A percentile compares a stretch with the other conserved stretches of the same genome.
Conservation (phyloP, 2,797 vertebrate genomes). For the Parotocinclus haroldoi region DNA sequence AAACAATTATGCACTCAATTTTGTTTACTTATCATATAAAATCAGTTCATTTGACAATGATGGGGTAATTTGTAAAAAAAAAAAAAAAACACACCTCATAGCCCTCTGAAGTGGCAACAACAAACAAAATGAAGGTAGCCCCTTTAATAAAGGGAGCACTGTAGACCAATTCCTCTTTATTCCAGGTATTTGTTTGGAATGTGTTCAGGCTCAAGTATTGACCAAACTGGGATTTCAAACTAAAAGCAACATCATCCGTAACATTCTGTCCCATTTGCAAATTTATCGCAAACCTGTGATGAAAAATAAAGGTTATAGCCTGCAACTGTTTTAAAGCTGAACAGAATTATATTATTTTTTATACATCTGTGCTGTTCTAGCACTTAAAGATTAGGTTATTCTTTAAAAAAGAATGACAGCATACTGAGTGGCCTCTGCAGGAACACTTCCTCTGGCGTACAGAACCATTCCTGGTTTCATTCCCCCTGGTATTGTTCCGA, state of each 20-base stretch:
- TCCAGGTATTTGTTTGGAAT: background rate
- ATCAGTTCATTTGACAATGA: too few species aligned
- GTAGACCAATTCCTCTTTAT: constrained; percentile 4
- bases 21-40: background rate
- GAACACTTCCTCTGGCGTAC: constrained; percentile 15
- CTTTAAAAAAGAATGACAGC: background rate
- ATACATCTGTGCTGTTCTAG: background rate
- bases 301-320: background rate
- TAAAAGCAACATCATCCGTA: constrained; percentile 20
- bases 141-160: constrained; percentile 18
- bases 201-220: constrained; percentile 5
- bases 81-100: background rate
- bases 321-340: background rate
- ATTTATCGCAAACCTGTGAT: constrained; percentile 25
- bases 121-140: constrained; percentile 9
- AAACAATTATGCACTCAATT: background rate
- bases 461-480: constrained; percentile 17
- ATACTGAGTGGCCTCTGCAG: constrained; percentile 14
- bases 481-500: constrained; percentile 9
- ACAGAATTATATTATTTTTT: background rate
- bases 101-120: constrained; percentile 3
- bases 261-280: constrained; percentile 2
- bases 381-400: background rate
- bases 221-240: constrained; percentile 16
- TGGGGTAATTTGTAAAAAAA: too few species aligned